Conservation (phyloP, 2,113 vertebrate species). For the Cathartes aura region DNA sequence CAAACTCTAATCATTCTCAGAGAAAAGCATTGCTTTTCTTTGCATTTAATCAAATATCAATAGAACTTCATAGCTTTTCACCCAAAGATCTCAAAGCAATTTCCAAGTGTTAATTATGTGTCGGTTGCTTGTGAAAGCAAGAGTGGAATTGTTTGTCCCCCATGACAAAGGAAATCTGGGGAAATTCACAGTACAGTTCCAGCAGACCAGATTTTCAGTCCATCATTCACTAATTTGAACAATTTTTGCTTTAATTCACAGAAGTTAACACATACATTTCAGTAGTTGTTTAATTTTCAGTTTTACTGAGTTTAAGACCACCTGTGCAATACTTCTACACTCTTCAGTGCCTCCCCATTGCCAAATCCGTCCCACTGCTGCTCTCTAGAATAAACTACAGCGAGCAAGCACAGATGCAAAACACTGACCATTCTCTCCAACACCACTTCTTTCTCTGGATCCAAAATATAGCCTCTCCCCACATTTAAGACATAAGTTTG, state of each 20-base stretch:
- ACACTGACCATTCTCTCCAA: not conserved
- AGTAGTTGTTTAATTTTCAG: not conserved
- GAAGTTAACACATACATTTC: not conserved
- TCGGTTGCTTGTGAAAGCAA: not conserved
- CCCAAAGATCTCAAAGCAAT: not conserved
- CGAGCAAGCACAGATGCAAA: not conserved
- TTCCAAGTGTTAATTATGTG: constrained; percentile 11
- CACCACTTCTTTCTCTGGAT: not conserved
- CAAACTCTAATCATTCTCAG: not conserved
- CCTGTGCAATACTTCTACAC: not conserved
- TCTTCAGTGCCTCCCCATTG: not conserved
- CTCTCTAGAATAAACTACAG: not conserved
- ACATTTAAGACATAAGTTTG: not conserved
- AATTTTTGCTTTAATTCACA: not conserved
- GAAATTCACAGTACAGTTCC: not conserved
- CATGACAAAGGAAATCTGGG: not conserved
- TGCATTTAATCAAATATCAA: not conserved
- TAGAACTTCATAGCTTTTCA: constrained; percentile 9
- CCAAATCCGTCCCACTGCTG: not conserved
- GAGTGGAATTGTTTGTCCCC: not conserved
- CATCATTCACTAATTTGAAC: not conserved
- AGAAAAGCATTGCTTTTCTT: not conserved
- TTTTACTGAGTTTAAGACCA: not conserved
- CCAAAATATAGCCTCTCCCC: not conserved
- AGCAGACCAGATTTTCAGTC: not conserved